Evolutionary conservation across 2,888 invertebrate species (phyloP), one percentile per base, ranked within the genome.

Genomic region (Tachina lurida): DNA sequence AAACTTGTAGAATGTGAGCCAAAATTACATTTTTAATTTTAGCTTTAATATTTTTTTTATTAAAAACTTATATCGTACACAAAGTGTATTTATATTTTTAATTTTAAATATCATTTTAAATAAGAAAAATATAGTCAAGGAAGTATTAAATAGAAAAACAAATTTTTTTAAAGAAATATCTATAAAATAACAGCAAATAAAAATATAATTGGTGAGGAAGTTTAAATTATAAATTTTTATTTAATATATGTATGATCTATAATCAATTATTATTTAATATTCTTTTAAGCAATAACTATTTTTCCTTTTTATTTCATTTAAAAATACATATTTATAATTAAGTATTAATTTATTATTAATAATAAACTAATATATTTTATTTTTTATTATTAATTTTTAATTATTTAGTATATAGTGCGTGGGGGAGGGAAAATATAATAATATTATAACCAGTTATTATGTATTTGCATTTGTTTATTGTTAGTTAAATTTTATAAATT

Each of bases 281-380:
- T 47, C 73, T 52, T 52, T 60, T 76, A 65, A 76, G 80, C 76
- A 70, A 75, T 71, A 77, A 70, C 67, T 82, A 65, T 60, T 52
- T 52, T 39, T 68, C 19, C 41, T 74, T 80, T 31, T 63, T 73
- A 49, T 63, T 74, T 81, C 22, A 70, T 82, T 80, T 73, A 62
- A 83, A 84, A 80, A 80, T 84, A 86, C 77, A 81, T 86, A 65
- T 77, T 80, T 84, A 77, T 80, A 76, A 83, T 70, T 79, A 80
- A 86, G 79, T 82, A 86, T 86, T 83, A 83, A 79, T 78, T 76
- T 76, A 78, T 84, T 60, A 52, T 62, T 79, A 75, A 84, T 82
- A 74, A 82, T 84, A 80, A 75, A 84, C 54, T 73, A 76, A 70
- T 58, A 62, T 75, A n/a, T 67, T n/a, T 31, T 31, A 31, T 31